Base-by-base conservation (phyloP, 2,113 vertebrate species). In the Perca fluviatilis region DNA sequence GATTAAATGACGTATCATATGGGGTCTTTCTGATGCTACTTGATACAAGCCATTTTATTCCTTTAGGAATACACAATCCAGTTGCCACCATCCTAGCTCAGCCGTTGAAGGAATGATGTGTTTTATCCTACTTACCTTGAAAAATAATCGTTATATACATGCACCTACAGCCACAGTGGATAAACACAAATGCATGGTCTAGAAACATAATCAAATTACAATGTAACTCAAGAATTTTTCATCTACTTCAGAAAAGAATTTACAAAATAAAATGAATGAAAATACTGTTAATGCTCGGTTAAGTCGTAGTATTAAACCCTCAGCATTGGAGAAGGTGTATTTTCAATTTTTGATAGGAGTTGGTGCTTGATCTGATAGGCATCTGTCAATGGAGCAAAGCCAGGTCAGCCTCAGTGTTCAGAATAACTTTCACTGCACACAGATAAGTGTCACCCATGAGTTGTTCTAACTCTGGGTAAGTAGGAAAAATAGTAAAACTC, bases 1-100 rank as follows among this genome's bases (percentile, higher is more conserved):
- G 5, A 47, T 11, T 57, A 49, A 49, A 57, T 25, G 5, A 3
- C 3, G 0, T 16, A 36, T 21, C 43, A 65, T 25, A 16, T 3
- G 1, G 56, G 27, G 3, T 62, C 16, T 30, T 50, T 43, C n/a
- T 27, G 16, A 30, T 19, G 6, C 23, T 49, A 40, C 8, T 27
- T 6, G 50, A 57, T 56, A 15, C 6, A 63, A 50, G 2, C 19
- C 19, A 60, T 0, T 30, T 62, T 47, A 6, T 9, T 58, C 16
- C 47, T 75, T 40, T 27, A 51, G 30, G 10, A 21, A 65, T n/a
- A 47, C 19, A 51, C 78, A 67, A 21, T 60, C 15, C 43, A 69
- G 69, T 60, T 57, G 49, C 66, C 70, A 80, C 33, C 33, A 67
- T 58, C 12, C 43, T 66, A 40, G 25, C 23, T 46, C 25, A 47